Evolutionary conservation across 2,888 invertebrate species (phyloP), one percentile per base, ranked within the genome.

Genomic region (Tethea ocularis): DNA sequence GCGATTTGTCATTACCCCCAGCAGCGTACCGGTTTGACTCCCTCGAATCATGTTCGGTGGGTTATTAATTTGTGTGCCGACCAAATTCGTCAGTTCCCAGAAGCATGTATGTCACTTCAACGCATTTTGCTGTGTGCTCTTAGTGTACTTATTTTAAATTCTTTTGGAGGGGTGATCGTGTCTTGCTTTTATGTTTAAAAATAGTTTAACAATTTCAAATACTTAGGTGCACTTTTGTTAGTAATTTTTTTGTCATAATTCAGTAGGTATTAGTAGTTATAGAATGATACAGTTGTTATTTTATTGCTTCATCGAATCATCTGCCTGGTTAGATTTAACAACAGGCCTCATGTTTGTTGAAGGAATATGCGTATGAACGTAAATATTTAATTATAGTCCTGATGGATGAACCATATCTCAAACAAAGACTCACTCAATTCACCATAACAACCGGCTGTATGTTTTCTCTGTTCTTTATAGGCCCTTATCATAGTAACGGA

Each of bases 1-100:
- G 62, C 33, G 52, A 57, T 64, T 70, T 66, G 64, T 68, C 61
- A 58, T 65, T 62, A 69, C 75, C 72, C 72, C 75, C 66, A 73
- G 64, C 64, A 62, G 72, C 22, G 66, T 68, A 72, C 74, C 68
- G 71, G 75, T 74, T 69, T 54, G 17, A 33, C 33, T 54, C 53
- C 58, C 57, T 58, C 52, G 65, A 62, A 72, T 72, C 60, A 54
- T 58, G 60, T 62, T 67, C 64, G 60, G n/a, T n/a, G 17, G 61
- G 60, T 10, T 62, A 68, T 64, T 70, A 61, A 61, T 64, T 69
- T 60, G 7, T 52, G 15, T 29, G 33, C 57, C 51, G 53, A 20
- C 52, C 23, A 52, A 52, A 57, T 57, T 51, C 52, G 20, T 52
- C 56, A 54, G 41, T 66, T 64, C 67, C 17, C 51, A 52, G 63